A percentile compares a stretch with the other conserved stretches of the same genome.
Evolutionary conservation across 1,140 invertebrate species (phyloP).

Genomic region (Holotrichia oblita): DNA sequence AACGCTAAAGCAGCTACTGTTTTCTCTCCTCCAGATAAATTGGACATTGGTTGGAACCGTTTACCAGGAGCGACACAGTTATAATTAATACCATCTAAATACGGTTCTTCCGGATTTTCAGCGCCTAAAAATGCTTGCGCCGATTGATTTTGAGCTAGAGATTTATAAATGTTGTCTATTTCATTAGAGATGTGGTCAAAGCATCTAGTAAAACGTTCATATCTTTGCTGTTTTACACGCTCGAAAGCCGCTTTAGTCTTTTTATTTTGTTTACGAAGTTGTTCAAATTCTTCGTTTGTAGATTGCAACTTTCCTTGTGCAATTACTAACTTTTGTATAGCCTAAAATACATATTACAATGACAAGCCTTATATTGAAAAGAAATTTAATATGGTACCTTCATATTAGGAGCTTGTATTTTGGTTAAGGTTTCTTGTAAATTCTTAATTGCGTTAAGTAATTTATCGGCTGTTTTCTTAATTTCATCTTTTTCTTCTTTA

Average conservation of each 20-base stretch:
- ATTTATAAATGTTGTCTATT: conserved; percentile 98
- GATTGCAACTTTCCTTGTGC: conserved; percentile 94
- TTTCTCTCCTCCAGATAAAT: conserved; percentile 98
- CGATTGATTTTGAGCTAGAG: conserved; percentile 94
- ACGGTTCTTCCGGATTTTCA: conserved; percentile 99
- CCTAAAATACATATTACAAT: conserved; percentile 65
- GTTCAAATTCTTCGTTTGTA: conserved; percentile 97
- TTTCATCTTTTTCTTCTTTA: conserved; percentile 86
- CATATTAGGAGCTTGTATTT: conserved; percentile 98
- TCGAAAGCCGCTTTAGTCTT: conserved; percentile 96
- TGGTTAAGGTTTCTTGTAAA: conserved; percentile 86
- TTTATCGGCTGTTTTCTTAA: conserved; percentile 86
- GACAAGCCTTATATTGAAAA: not conserved
- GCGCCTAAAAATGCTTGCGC: conserved; percentile 97
- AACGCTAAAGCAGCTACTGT: conserved; percentile 97
- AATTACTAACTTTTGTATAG: conserved; percentile 91
- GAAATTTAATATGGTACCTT: conserved; percentile 66
- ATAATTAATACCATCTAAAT: conserved; percentile 97
- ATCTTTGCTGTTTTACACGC: conserved; percentile 92
- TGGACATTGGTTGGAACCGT: conserved; percentile 98
- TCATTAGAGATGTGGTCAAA: conserved; percentile 97
- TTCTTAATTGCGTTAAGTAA: conserved; percentile 87
- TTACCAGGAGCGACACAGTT: conserved; percentile 97
- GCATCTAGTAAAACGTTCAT: conserved; percentile 94
- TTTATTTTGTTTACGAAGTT: conserved; percentile 90